Conservation (phyloP, 2,888 invertebrate species). For the Colletes collaris region DNA sequence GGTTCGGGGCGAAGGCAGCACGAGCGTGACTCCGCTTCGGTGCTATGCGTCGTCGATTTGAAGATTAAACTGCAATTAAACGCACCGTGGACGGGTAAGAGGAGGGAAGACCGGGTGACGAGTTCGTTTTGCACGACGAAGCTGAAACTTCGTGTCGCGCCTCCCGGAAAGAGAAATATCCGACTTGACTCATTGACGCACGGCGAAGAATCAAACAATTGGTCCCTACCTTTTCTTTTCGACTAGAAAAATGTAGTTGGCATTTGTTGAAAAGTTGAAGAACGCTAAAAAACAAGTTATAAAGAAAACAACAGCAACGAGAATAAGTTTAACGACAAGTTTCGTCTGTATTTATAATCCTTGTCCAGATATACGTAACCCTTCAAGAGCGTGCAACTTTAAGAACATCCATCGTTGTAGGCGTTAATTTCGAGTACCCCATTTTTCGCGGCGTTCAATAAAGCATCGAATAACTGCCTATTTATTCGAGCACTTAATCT, state of each 20-base stretch:
- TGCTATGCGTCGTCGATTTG: conserved; percentile 32
- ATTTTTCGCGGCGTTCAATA: neutral
- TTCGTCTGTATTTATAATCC: no score
- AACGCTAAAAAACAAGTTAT: no score
- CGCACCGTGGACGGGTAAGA: neutral
- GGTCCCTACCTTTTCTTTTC: no score
- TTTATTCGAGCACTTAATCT: neutral
- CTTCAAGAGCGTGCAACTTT: neutral
- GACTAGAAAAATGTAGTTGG: no score
- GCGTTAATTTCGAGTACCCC: no score
- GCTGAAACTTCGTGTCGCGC: neutral
- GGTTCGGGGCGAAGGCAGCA: conserved; percentile 45
- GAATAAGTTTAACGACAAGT: no score
- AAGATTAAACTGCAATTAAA: conserved; percentile 59
- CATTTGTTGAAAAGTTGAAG: no score
- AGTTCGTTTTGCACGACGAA: neutral
- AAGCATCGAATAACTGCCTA: neutral
- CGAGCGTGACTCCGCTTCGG: conserved; percentile 40
- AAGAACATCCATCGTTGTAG: no score
- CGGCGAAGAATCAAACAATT: no score
- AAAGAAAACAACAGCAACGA: no score
- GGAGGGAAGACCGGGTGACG: conserved; percentile 5
- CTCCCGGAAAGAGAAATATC: neutral
- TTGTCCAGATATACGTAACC: no score
- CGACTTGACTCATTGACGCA: no score